These are phyloP conservation scores for Chinchilla lanigera DNA, from an alignment of 2,113 vertebrate genomes.

Conservation along the genomic window DNA sequence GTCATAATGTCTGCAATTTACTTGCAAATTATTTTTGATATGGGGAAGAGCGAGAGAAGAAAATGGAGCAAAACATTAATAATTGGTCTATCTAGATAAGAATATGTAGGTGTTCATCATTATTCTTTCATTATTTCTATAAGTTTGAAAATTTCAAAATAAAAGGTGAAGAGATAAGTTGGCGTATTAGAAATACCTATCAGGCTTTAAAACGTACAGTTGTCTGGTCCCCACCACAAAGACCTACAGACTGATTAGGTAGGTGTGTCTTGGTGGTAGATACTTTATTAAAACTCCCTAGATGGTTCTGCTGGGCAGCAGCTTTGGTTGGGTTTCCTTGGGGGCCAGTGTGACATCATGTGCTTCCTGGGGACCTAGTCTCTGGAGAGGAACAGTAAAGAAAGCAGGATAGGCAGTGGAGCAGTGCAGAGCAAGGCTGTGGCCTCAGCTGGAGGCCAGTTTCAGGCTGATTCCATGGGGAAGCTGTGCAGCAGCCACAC, in stretches of 20 bases:
- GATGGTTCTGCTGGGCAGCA: neutral
- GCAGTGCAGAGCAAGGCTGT: neutral
- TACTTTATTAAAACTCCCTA: neutral
- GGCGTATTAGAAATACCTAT: neutral
- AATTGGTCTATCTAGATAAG: conserved; percentile 7
- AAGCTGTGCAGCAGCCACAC: neutral
- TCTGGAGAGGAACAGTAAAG: neutral
- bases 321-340: neutral
- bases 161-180: neutral
- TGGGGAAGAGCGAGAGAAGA: neutral
- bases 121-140: conserved; percentile 4
- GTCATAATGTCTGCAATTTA: conserved; percentile 14
- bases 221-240: neutral
- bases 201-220: neutral
- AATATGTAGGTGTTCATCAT: neutral
- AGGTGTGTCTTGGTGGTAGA: neutral
- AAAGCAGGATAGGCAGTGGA: no score
- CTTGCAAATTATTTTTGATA: conserved; percentile 62
- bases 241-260: neutral
- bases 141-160: conserved; percentile 9
- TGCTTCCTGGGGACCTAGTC: neutral
- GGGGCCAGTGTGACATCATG: neutral
- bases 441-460: no score
- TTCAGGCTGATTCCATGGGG: neutral
- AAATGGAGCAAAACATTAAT: conserved; percentile 32